Evolutionary conservation across 2,797 vertebrate species (phyloP).

Genomic region (Halcyon smyrnensis): DNA sequence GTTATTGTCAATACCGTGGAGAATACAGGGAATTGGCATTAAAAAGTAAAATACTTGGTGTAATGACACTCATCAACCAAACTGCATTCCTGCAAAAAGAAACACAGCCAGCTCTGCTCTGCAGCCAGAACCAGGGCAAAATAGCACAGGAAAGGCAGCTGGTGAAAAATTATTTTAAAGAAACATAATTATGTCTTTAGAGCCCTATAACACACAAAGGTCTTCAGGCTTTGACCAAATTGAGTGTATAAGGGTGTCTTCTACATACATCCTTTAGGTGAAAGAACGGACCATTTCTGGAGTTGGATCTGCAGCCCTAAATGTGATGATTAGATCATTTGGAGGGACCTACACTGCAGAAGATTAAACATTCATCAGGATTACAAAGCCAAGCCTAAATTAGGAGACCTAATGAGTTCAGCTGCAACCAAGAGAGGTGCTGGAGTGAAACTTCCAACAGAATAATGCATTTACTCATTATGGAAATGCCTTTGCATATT

Average conservation of each 20-base stretch:
- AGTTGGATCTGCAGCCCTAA: neutral
- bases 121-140: neutral
- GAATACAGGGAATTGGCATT: neutral
- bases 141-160: neutral
- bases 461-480: constrained; percentile 56
- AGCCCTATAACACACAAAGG: neutral
- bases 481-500: constrained; percentile 59
- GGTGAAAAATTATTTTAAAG: neutral
- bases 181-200: neutral
- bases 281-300: neutral
- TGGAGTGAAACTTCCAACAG: constrained; percentile 51
- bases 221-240: neutral
- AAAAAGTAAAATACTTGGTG: neutral
- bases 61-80: neutral
- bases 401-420: neutral
- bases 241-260: neutral
- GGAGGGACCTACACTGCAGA: neutral
- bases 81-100: neutral
- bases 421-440: constrained; percentile 17
- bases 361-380: neutral
- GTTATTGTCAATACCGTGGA: neutral
- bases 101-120: neutral
- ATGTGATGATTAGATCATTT: neutral
- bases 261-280: neutral
- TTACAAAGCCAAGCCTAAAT: constrained; percentile 17